A percentile compares a stretch with the other conserved stretches of the same genome.
Evolutionary conservation across 2,888 invertebrate genomes (phyloP).

Genomic region (Agrotis clavis): DNA sequence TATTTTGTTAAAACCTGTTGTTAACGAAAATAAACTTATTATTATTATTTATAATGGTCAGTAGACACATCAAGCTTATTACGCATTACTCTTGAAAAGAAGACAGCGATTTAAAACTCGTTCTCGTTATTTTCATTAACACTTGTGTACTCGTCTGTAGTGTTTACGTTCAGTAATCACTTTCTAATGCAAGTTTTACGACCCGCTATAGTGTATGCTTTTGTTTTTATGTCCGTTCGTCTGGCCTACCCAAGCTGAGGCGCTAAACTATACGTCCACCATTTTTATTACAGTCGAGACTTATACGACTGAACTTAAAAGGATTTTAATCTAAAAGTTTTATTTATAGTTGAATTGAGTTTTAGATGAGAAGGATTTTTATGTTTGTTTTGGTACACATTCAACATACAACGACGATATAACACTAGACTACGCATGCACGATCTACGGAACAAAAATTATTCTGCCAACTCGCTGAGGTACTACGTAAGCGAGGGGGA

Average conservation of each 20-base stretch:
- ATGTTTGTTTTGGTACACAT: constrained; percentile 14
- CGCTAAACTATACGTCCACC: constrained; percentile 46
- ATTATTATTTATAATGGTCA: no score
- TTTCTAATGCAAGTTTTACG: constrained; percentile 64
- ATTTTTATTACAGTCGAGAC: constrained; percentile 56
- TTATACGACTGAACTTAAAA: constrained; percentile 55
- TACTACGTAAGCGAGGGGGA: no score
- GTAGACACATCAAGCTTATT: no score
- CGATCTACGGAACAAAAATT: no score
- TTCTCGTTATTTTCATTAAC: not conserved
- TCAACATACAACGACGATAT: no score
- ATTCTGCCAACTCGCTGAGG: no score
- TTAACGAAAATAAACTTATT: no score
- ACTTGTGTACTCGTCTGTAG: constrained; percentile 48
- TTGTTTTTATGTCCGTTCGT: constrained; percentile 58
- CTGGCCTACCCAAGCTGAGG: constrained; percentile 41
- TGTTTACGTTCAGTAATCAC: constrained; percentile 57
- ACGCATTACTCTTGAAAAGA: no score
- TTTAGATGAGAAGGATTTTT: constrained; percentile 24
- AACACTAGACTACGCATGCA: no score
- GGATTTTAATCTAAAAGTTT: constrained; percentile 53
- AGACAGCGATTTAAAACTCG: not conserved
- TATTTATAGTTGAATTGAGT: constrained; percentile 29
- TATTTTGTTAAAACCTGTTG: no score
- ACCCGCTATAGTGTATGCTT: constrained; percentile 49